Percentiles rank a stretch among this genome's conserved stretches.
Evolutionary conservation across 2,888 invertebrate species (phyloP).

Genomic region (Morinoia aosen): DNA sequence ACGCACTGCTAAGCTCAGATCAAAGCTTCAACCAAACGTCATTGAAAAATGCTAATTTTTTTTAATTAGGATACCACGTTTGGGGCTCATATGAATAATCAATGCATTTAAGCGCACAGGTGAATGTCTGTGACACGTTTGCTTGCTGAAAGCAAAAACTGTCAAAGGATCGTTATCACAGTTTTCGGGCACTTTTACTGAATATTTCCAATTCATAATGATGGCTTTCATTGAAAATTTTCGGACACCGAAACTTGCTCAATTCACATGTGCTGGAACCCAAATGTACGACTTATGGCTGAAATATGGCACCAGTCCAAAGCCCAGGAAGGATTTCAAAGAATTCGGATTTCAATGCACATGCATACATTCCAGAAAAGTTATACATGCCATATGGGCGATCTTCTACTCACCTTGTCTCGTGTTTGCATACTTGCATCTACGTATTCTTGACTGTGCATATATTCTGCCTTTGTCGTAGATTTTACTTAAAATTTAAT

Average conservation of each 20-base stretch:
- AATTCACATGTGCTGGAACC: background rate
- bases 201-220: too few relatives aligned
- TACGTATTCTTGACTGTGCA: background rate
- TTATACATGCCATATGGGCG: too few relatives aligned
- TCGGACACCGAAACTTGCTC: background rate
- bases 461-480: background rate
- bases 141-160: too few relatives aligned
- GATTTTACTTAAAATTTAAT: background rate
- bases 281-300: too few relatives aligned
- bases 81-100: background rate
- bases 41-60: background rate
- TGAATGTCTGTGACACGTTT: background rate
- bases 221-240: background rate
- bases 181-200: background rate
- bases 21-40: background rate
- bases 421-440: background rate
- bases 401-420: background rate
- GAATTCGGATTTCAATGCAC: too few relatives aligned
- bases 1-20: background rate
- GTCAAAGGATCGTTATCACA: too few relatives aligned
- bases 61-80: background rate
- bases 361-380: background rate
- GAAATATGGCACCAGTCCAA: too few relatives aligned
- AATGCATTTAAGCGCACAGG: background rate
- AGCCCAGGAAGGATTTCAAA: too few relatives aligned